phyloP scores from a whole-genome alignment of 2,113 vertebrate genomes.

The Philantomba maxwellii region DNA sequence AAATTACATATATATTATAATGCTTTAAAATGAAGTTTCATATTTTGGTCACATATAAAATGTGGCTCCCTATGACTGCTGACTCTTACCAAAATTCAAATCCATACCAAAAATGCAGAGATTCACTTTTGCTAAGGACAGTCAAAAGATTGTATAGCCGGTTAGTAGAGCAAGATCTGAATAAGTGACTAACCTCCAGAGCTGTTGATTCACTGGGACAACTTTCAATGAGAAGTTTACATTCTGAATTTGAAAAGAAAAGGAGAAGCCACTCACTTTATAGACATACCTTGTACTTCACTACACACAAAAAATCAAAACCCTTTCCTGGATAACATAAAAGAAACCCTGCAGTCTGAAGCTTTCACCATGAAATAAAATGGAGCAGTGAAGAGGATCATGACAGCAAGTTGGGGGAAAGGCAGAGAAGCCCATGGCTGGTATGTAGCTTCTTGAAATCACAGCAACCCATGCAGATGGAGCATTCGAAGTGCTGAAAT shows the following conservation, averaged over 20 bases:
- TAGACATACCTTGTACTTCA: neutral
- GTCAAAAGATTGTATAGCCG: neutral
- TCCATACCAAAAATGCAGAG: neutral
- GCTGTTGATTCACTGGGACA: neutral
- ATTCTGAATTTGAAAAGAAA: neutral
- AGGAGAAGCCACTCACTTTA: neutral
- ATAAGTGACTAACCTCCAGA: neutral
- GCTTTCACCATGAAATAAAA: neutral
- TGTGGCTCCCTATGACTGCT: neutral
- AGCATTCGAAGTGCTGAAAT: accelerated
- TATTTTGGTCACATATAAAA: neutral
- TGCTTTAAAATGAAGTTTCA: neutral
- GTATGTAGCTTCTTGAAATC: neutral
- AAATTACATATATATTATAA: neutral
- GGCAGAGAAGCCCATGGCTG: accelerated
- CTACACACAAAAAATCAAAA: neutral
- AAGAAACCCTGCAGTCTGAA: neutral
- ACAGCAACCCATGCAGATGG: accelerated
- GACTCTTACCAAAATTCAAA: neutral
- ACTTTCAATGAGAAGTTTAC: neutral
- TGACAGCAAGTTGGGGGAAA: neutral
- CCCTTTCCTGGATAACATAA: neutral
- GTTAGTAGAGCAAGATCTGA: neutral
- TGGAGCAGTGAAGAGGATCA: accelerated
- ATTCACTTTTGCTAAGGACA: neutral